A percentile compares a stretch with the other conserved stretches of the same genome.
These are phyloP conservation scores for Pedionomus torquatus DNA, from an alignment of 2,113 vertebrate species.

Conservation along the genomic window DNA sequence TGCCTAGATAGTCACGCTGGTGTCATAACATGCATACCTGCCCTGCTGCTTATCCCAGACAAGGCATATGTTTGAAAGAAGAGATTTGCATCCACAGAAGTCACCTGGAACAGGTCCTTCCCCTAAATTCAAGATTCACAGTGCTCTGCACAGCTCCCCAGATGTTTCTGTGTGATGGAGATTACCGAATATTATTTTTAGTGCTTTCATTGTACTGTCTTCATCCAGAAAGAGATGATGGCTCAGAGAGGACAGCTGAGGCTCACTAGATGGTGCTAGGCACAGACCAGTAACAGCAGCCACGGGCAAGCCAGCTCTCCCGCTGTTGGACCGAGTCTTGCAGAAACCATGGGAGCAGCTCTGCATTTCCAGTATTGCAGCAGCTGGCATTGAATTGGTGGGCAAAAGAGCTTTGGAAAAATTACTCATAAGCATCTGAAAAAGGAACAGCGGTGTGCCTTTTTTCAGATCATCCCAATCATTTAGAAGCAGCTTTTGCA, in stretches of 20 bases:
- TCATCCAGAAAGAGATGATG: fast-evolving
- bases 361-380: neutral
- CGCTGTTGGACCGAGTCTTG: fast-evolving
- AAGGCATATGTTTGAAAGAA: neutral
- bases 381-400: neutral
- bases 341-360: neutral
- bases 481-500: neutral
- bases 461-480: neutral
- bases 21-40: neutral
- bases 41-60: neutral
- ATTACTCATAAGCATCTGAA: fast-evolving
- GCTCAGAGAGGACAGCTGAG: fast-evolving
- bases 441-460: neutral
- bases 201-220: fast-evolving
- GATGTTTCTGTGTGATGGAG: neutral
- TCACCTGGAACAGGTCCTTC: neutral
- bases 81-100: neutral
- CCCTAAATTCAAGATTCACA: neutral
- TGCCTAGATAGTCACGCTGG: fast-evolving
- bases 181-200: fast-evolving
- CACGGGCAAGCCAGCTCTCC: fast-evolving
- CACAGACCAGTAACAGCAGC: neutral
- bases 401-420: neutral
- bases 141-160: neutral
- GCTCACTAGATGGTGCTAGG: conserved; percentile 14